Percentiles rank a stretch among this genome's conserved stretches.
Evolutionary conservation across 2,888 invertebrate genomes (phyloP).

Genomic region (Idaea biselata): DNA sequence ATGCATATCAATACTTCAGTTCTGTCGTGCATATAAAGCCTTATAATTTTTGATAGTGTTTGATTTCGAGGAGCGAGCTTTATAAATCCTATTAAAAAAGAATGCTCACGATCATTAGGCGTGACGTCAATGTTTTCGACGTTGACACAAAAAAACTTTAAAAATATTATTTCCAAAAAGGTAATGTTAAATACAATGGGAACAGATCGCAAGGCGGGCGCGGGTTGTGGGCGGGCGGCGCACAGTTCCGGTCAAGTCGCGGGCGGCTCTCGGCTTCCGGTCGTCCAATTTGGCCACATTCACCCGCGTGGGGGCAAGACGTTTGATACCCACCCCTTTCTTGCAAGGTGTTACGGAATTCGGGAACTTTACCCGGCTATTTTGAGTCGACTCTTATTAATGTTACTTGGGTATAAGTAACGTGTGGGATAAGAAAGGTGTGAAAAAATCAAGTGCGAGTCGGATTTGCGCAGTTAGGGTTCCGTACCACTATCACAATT

Average conservation of each 20-base stretch:
- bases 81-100: too few species aligned
- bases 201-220: conserved; percentile 51
- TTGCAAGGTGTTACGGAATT: conserved; percentile 12
- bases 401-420: not conserved
- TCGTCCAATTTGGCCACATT: conserved; percentile 78
- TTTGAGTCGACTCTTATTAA: conserved; percentile 6
- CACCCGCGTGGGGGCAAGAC: conserved; percentile 63
- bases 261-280: conserved; percentile 73
- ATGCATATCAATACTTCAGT: too few species aligned
- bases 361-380: conserved; percentile 17
- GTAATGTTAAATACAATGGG: conserved; percentile 39
- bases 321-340: conserved; percentile 49
- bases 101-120: too few species aligned
- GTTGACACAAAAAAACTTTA: too few species aligned
- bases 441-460: too few species aligned
- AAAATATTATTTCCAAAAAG: not conserved
- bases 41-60: too few species aligned
- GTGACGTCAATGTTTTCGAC: too few species aligned
- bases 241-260: conserved; percentile 77
- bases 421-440: not conserved
- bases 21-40: too few species aligned
- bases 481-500: too few species aligned
- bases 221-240: conserved; percentile 54
- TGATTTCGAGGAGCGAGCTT: too few species aligned
- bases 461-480: too few species aligned